Evolutionary conservation across 2,888 invertebrate species (phyloP), one percentile per base, ranked within the genome.

Genomic region (Spodoptera picta): DNA sequence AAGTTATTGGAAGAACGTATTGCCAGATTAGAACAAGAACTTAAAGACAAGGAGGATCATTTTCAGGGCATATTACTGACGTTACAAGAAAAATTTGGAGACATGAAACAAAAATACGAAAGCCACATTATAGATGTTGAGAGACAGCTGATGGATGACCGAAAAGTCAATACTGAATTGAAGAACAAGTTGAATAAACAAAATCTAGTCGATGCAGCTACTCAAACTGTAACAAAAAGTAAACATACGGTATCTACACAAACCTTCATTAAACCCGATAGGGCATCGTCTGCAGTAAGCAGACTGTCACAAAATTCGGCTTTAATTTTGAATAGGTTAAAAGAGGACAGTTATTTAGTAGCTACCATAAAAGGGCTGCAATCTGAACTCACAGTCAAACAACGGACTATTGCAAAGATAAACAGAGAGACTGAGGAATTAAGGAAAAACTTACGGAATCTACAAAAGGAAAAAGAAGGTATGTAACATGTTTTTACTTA

Each of bases 351-450:
- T 42, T 97, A 98, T 91, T 93, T 98, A 51, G 88, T 97, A 27
- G 97, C 97, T 0, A 97, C 97, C 0, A 97, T 98, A 78, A 96
- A 97, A 67, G 97, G 97, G 3, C 91, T 98, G 83, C 97, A 97
- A 84, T 89, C 96, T 0, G 98, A 98, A 83, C 85, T 97, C 55
- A 95, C 96, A 4, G 95, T 96, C 42, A 97, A 97, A 87, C 97
- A 97, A 80, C 96, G 97, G 76, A 95, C 96, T 2, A 95, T 97
- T 67, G 93, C 95, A 43, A 96, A 97, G 72, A 92, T 97, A 52
- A 97, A 96, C 45, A 96, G 97, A 75, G 98, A 98, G 83, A 93
- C 97, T 48, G 97, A 97, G 45, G 97, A 98, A 69, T 88, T 97
- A 61, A 96, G 96, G 81, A 97, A 97, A 86, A 97, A 97, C 50